phyloP scores from a whole-genome alignment of 1,140 invertebrate genomes.

The Saxidomus purpurata region DNA sequence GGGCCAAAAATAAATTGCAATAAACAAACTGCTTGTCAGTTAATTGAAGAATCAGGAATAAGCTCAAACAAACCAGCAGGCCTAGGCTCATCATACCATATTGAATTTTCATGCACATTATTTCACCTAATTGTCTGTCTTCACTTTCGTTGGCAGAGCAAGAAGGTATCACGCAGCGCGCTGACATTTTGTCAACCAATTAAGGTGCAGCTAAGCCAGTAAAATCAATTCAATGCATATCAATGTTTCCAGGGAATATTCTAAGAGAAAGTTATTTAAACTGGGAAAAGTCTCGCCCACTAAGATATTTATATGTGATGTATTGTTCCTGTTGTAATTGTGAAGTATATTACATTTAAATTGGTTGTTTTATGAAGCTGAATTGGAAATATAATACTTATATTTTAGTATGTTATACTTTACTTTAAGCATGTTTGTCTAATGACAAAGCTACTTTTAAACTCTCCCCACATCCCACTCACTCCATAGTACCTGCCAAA shows the following conservation, averaged over 20 bases:
- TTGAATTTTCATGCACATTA: neutral
- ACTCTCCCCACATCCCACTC: too few relatives aligned
- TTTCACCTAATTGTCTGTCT: neutral
- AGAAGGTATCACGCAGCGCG: neutral
- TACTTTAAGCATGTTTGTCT: too few relatives aligned
- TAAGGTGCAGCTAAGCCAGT: neutral
- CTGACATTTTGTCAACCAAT: conserved; percentile 29
- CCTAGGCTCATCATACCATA: neutral
- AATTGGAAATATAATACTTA: too few relatives aligned
- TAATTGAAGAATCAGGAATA: too few relatives aligned
- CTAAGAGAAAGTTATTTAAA: neutral
- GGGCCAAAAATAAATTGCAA: too few relatives aligned
- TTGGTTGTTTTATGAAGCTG: too few relatives aligned
- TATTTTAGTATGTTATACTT: too few relatives aligned
- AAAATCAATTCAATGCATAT: conserved; percentile 18
- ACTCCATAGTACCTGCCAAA: too few relatives aligned
- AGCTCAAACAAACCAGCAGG: neutral
- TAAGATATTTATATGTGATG: neutral
- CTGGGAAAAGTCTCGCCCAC: neutral
- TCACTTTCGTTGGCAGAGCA: neutral
- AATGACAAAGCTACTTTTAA: too few relatives aligned
- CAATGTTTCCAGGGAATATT: neutral
- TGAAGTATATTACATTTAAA: too few relatives aligned
- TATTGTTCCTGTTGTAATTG: too few relatives aligned
- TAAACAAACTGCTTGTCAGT: too few relatives aligned